Conservation (phyloP, 2,797 vertebrate genomes). For the Coreius guichenoti region DNA sequence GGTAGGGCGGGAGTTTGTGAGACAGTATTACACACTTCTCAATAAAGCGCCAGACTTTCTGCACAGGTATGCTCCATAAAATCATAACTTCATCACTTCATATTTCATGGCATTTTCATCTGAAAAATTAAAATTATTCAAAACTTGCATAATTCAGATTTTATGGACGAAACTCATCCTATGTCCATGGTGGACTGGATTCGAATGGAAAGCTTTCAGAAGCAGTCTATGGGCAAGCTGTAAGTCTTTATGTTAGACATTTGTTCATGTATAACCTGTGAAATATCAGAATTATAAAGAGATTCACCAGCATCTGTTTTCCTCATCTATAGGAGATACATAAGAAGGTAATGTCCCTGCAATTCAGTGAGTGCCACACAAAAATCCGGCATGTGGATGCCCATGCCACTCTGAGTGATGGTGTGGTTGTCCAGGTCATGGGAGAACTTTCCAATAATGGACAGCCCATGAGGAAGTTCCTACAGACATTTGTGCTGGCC, state of each 20-base stretch:
- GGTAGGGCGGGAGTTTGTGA: constrained; percentile 99
- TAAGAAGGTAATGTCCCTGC: constrained; percentile 98
- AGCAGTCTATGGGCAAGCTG: constrained; percentile 97
- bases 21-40: constrained; percentile 99
- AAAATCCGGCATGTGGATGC: constrained; percentile 98
- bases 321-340: constrained; percentile 87
- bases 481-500: constrained; percentile 98
- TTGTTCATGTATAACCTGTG: background rate
- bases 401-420: constrained; percentile 94
- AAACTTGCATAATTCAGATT: constrained; percentile 79
- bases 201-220: constrained; percentile 93
- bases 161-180: constrained; percentile 97
- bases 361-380: constrained; percentile 99
- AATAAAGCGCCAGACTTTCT: constrained; percentile 99
- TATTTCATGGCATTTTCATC: background rate
- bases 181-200: constrained; percentile 96
- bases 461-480: constrained; percentile 98
- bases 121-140: background rate
- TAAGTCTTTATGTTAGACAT: constrained; percentile 70
- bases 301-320: background rate
- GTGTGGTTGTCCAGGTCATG: constrained; percentile 97
- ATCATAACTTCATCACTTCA: background rate
- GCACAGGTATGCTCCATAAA: constrained; percentile 87
- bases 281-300: background rate
- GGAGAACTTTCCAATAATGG: constrained; percentile 97